A percentile compares a stretch with the other conserved stretches of the same genome.
Conservation (phyloP, 2,797 vertebrate genomes). For the Diplodus puntazzo region DNA sequence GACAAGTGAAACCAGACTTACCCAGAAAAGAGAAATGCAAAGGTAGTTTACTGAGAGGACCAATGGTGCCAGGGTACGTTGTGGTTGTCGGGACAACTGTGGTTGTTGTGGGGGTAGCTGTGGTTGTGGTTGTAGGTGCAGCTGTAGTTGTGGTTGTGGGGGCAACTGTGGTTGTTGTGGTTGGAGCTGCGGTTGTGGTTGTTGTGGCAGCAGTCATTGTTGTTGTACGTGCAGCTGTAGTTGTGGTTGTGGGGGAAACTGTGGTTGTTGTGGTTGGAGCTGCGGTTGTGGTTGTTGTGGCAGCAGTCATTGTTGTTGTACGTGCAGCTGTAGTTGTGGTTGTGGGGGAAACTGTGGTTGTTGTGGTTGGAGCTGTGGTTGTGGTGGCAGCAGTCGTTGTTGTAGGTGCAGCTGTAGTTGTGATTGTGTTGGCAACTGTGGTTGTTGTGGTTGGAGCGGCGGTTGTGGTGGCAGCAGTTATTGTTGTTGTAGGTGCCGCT, state of each 20-base stretch:
- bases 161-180: neutral
- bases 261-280: no score
- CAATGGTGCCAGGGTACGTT: neutral
- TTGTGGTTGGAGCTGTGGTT: no score
- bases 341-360: no score
- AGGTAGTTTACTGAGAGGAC: conserved; percentile 72
- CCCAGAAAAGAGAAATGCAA: conserved; percentile 73
- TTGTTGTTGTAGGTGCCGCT: no score
- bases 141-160: neutral
- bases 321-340: no score
- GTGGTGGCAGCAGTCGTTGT: neutral
- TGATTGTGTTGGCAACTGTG: no score
- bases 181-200: neutral
- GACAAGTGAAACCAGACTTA: conserved; percentile 34
- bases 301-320: no score
- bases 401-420: no score
- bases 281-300: neutral
- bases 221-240: neutral
- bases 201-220: neutral
- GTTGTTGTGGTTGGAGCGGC: no score
- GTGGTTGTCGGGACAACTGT: neutral
- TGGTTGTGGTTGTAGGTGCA: neutral
- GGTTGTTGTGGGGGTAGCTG: neutral
- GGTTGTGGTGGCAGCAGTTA: no score
- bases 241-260: neutral